Evolutionary conservation across 2,797 vertebrate genomes (phyloP).

Genomic region (Hypotaenidia okinawae): DNA sequence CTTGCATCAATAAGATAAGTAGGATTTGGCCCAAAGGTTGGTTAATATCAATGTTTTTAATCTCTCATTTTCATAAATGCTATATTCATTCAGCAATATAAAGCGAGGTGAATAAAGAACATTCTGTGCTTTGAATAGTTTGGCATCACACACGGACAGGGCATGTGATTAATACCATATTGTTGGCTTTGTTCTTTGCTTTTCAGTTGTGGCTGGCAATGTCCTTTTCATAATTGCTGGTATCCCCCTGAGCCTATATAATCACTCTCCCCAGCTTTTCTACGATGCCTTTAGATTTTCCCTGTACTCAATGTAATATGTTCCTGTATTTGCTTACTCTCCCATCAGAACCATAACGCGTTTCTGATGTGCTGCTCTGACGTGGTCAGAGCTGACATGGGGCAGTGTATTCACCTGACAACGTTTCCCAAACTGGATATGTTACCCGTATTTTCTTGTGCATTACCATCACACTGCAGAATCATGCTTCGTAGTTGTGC

Average conservation of each 20-base stretch:
- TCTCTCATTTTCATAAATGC: constrained; percentile 58
- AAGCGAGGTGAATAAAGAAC: constrained; percentile 66
- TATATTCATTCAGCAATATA: constrained; percentile 40
- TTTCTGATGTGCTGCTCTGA: constrained; percentile 11
- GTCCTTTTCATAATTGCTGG: constrained; percentile 55
- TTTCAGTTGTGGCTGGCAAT: constrained; percentile 60
- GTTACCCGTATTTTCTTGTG: background rate
- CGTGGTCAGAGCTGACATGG: background rate
- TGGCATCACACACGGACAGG: constrained; percentile 29
- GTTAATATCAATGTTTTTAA: constrained; percentile 63
- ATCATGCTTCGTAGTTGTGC: background rate
- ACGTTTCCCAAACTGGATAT: background rate
- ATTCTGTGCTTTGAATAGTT: constrained; percentile 63
- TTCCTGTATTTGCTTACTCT: constrained; percentile 6
- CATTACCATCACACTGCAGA: background rate
- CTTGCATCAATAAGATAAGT: constrained; percentile 69
- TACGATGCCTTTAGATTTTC: background rate
- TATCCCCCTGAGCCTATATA: constrained; percentile 43
- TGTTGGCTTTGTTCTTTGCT: constrained; percentile 70
- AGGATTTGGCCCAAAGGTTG: constrained; percentile 51
- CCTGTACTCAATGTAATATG: background rate
- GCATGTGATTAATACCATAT: constrained; percentile 73
- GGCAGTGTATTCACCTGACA: background rate
- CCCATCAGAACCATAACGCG: background rate
- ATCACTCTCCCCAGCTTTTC: constrained; percentile 41